A percentile compares a stretch with the other conserved stretches of the same genome.
phyloP scores from a whole-genome alignment of 2,113 vertebrate genomes.

The Aspidoscelis tigris region DNA sequence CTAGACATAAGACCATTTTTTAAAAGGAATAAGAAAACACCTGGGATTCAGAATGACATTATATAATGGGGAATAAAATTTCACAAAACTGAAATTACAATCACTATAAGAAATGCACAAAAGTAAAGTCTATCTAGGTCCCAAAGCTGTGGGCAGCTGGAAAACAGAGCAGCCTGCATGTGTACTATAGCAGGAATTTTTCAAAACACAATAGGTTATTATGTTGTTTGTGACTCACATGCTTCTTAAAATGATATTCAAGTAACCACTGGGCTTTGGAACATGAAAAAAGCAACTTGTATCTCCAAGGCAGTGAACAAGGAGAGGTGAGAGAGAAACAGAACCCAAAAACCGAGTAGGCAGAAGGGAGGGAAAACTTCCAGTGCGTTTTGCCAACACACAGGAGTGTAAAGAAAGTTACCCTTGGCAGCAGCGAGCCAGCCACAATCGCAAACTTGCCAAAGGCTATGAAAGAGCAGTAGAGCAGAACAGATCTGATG shows the following conservation, averaged over 20 bases:
- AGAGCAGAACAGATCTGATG: conserved; percentile 26
- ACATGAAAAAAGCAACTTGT: neutral
- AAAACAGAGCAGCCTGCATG: neutral
- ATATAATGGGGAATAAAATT: neutral
- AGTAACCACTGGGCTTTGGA: neutral
- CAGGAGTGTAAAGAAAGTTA: neutral
- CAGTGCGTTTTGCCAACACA: neutral
- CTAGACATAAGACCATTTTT: neutral
- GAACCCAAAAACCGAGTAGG: neutral
- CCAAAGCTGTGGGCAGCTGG: neutral
- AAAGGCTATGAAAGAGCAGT: conserved; percentile 22
- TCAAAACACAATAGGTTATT: neutral
- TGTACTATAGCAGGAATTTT: neutral
- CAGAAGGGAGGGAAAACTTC: neutral
- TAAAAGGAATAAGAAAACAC: neutral
- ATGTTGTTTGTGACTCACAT: neutral
- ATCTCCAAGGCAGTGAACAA: neutral
- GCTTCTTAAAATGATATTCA: neutral
- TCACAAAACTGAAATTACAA: neutral
- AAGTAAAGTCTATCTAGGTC: neutral
- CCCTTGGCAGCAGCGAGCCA: neutral
- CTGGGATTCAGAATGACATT: neutral
- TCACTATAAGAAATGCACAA: neutral
- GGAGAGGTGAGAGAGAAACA: neutral
- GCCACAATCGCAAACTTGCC: neutral